Base-by-base conservation (phyloP, 2,888 invertebrate genomes). In the Dryococelus australis region DNA sequence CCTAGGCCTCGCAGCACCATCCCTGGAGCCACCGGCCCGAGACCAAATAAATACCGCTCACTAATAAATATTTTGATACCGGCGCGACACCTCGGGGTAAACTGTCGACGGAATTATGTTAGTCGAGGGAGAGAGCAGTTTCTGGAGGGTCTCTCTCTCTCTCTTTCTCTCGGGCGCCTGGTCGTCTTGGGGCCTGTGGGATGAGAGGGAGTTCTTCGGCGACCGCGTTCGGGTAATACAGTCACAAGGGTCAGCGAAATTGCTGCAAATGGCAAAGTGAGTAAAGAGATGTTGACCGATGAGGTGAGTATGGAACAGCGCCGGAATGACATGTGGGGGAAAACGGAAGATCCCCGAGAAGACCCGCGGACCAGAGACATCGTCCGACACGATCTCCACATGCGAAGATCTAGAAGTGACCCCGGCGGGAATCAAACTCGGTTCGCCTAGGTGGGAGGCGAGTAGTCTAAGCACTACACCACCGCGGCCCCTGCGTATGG, bases 51-150 rank as follows among this genome's bases (percentile, higher is more conserved):
- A 88, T 88, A 88, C 85, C 80, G 27, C 80, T 81, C 81, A 85
- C 86, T 87, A 88, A 88, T 88, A 88, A 88, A 88, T 88, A 86
- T 88, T 88, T 87, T 87, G 87, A 86, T 86, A 85, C 87, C 86
- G 88, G 88, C 88, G 87, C 87, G 89, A 88, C 88, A 87, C 85
- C 86, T 89, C 87, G 88, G 88, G 87, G 87, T 89, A 89, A 85
- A 89, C 87, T 88, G 89, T 87, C 86, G 87, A 89, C 89, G 87
- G 89, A 89, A 89, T 89, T 89, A 89, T 88, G 88, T 81, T n/a
- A 24, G 65, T 20, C 24, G 65, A 24, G n/a, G 65, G 65, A 24
- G 65, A 65, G n/a, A n/a, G 24, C 8, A 20, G 8, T n/a, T 65
- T 24, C n/a, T 16, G 65, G n/a, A 24, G 24, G 65, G 13, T 16